These are phyloP conservation scores for Mus minutoides DNA, from an alignment of 2,797 vertebrate genomes.

Conservation along the genomic window DNA sequence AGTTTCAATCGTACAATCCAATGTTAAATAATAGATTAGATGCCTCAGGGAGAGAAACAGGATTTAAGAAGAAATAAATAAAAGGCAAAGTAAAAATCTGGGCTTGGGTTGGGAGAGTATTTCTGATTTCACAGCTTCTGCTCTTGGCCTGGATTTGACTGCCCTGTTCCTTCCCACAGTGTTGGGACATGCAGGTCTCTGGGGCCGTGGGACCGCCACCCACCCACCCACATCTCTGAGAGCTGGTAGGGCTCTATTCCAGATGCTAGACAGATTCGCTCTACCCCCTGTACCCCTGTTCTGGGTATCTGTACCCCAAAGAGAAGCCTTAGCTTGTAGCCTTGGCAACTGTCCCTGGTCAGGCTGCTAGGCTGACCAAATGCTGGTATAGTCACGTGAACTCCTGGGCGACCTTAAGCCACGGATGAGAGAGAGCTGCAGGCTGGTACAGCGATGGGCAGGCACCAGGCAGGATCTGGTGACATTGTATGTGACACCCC, in stretches of 20 bases:
- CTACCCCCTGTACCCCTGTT: background rate
- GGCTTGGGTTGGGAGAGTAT: background rate
- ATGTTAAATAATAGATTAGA: slow-evolving; percentile 84
- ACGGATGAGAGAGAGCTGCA: too few relatives aligned
- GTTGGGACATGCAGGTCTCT: background rate
- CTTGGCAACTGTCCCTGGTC: background rate
- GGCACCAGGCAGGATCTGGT: background rate
- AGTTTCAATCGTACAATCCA: slow-evolving; percentile 78
- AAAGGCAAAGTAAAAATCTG: slow-evolving; percentile 79
- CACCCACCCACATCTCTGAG: background rate
- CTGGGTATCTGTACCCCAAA: background rate
- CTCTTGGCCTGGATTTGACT: background rate
- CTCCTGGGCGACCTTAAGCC: background rate
- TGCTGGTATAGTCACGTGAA: background rate
- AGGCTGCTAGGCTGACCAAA: background rate
- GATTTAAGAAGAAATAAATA: slow-evolving; percentile 84
- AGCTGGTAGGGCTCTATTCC: background rate
- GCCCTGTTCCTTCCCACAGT: rapidly evolving
- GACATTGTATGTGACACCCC: background rate
- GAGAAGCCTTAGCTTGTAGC: background rate
- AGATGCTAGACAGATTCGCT: too few relatives aligned
- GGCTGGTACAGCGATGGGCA: background rate
- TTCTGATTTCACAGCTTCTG: background rate
- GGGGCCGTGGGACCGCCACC: too few relatives aligned
- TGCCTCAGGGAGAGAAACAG: slow-evolving; percentile 80